A percentile compares a stretch with the other conserved stretches of the same genome.
Conservation (phyloP, 2,797 vertebrate genomes). For the Ctenosaura bakeri region DNA sequence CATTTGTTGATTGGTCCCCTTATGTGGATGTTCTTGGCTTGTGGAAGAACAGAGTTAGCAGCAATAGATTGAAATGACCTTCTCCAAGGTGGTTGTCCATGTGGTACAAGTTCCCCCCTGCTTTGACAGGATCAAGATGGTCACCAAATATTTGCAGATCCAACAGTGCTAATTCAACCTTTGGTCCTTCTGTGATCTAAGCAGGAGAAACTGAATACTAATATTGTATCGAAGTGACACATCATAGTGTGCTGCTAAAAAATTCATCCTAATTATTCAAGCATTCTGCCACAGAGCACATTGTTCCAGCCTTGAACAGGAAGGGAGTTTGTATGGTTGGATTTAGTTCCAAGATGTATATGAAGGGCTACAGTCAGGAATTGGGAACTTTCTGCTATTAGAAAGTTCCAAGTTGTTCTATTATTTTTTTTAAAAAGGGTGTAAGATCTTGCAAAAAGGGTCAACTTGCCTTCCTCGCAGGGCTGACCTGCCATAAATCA, state of each 20-base stretch:
- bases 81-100: conserved; percentile 17
- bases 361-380: neutral
- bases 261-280: neutral
- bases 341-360: neutral
- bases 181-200: neutral
- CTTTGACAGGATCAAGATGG: conserved; percentile 17
- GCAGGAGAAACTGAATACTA: neutral
- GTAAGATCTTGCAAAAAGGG: neutral
- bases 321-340: neutral
- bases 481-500: neutral
- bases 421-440: neutral
- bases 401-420: too few species aligned
- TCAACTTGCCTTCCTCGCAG: neutral
- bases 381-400: neutral
- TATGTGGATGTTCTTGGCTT: neutral
- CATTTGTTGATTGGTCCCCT: neutral
- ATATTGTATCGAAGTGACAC: neutral
- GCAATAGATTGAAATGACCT: neutral
- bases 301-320: neutral
- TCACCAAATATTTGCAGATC: neutral
- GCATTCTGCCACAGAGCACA: neutral
- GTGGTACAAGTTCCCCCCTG: neutral
- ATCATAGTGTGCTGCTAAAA: neutral
- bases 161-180: neutral
- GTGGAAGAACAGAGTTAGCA: conserved; percentile 13